phyloP scores from a whole-genome alignment of 2,797 vertebrate species.

The Pyrocephalus nanus region DNA sequence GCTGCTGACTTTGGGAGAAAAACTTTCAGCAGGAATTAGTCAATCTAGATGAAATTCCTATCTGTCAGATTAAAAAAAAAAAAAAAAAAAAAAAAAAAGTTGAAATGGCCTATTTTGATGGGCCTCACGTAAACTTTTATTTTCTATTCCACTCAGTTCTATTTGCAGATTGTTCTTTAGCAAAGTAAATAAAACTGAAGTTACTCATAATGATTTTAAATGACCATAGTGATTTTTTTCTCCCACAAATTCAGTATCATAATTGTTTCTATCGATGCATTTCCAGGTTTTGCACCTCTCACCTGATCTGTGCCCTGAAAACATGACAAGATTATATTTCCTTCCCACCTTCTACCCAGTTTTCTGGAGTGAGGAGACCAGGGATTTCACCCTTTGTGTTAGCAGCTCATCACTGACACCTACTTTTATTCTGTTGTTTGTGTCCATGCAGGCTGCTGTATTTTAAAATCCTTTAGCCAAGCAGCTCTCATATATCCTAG shows the following conservation, averaged over 20 bases:
- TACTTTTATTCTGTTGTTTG: not conserved
- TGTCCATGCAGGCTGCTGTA: not conserved
- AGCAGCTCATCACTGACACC: not conserved
- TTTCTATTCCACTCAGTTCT: not conserved
- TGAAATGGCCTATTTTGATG: not conserved
- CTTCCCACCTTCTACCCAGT: not conserved
- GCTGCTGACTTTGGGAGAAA: not conserved
- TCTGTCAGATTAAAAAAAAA: not conserved
- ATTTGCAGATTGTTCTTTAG: not conserved
- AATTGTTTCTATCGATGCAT: not conserved
- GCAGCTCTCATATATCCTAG: not conserved
- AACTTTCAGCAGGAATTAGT: not conserved
- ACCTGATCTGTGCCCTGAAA: not conserved
- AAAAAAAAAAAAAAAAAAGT: not conserved
- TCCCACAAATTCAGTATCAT: not conserved
- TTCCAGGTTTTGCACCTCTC: not conserved
- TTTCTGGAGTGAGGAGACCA: not conserved
- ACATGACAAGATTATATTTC: not conserved
- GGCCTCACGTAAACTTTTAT: not conserved
- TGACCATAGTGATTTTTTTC: not conserved
- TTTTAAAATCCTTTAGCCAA: not conserved
- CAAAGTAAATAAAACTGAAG: not conserved
- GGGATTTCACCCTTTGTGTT: not conserved
- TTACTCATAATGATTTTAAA: not conserved
- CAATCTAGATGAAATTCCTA: not conserved